phyloP scores from a whole-genome alignment of 1,140 invertebrate species.

The Drosophila guanche region DNA sequence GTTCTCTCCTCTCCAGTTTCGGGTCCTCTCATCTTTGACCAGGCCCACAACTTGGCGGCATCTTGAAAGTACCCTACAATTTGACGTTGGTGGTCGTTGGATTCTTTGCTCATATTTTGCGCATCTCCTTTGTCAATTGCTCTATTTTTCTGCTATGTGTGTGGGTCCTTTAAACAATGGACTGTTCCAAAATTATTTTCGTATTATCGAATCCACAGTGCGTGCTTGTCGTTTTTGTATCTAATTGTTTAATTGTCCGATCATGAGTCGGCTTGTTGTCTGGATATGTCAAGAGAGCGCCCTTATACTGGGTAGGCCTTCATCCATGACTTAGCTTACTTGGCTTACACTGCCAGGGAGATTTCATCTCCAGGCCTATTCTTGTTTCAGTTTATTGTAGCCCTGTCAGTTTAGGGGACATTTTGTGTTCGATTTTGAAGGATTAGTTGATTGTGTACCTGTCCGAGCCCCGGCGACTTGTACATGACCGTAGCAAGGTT shows the following conservation, averaged over 20 bases:
- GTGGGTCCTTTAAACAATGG: constrained; percentile 41
- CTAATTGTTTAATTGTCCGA: constrained; percentile 80
- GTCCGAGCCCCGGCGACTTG: constrained; percentile 27
- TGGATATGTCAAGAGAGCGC: constrained; percentile 31
- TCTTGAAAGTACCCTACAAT: constrained; percentile 49
- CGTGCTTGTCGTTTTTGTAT: constrained; percentile 64
- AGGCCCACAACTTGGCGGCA: constrained; percentile 63
- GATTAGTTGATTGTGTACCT: constrained; percentile 62
- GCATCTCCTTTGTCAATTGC: constrained; percentile 75
- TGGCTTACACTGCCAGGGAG: constrained; percentile 2
- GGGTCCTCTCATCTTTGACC: constrained; percentile 65
- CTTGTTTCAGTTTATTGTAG: constrained; percentile 55
- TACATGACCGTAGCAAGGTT: constrained; percentile 32
- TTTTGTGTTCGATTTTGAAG: constrained; percentile 50
- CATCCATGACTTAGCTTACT: neutral
- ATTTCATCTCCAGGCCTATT: constrained; percentile 17
- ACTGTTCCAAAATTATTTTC: constrained; percentile 71
- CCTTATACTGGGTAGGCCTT: constrained; percentile 18
- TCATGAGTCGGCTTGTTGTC: constrained; percentile 57
- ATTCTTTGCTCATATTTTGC: constrained; percentile 63
- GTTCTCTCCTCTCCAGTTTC: constrained; percentile 35
- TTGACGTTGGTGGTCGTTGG: constrained; percentile 65
- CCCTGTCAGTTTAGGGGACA: constrained; percentile 61
- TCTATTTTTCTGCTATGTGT: constrained; percentile 68
- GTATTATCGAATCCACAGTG: constrained; percentile 71